phyloP scores from a whole-genome alignment of 2,113 vertebrate genomes.

The Heterocephalus glaber region DNA sequence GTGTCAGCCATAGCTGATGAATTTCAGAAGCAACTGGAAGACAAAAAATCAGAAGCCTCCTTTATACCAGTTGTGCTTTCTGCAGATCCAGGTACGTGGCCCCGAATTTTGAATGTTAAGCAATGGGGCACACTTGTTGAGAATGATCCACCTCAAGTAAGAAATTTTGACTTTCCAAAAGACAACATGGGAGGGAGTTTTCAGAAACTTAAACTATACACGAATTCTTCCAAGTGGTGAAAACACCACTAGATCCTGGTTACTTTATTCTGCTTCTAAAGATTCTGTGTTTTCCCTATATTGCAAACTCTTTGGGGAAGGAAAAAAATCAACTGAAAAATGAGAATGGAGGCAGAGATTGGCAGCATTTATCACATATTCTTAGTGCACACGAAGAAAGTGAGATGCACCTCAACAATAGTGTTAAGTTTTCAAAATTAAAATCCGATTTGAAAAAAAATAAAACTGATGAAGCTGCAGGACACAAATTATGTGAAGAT shows the following conservation, averaged over 20 bases:
- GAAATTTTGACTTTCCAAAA: no score
- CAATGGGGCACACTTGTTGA: no score
- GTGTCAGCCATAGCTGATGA: background rate
- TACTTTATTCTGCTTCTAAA: no score
- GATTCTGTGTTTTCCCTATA: no score
- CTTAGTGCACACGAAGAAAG: slow-evolving; percentile 80
- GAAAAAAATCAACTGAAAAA: no score
- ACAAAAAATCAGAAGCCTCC: no score
- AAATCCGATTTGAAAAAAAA: slow-evolving; percentile 63
- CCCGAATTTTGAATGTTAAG: slow-evolving; percentile 66
- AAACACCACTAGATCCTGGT: slow-evolving; percentile 73
- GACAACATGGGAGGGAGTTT: slow-evolving; percentile 79
- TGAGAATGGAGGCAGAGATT: no score
- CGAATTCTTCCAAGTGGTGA: slow-evolving; percentile 78
- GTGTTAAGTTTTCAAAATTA: slow-evolving; percentile 73
- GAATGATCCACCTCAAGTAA: slow-evolving; percentile 74
- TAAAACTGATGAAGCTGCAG: no score
- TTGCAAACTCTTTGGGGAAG: no score
- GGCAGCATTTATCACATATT: no score
- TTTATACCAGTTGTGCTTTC: slow-evolving; percentile 50
- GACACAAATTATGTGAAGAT: background rate
- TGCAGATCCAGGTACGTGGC: slow-evolving; percentile 77
- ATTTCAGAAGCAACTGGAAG: slow-evolving; percentile 58
- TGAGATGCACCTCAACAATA: slow-evolving; percentile 76
- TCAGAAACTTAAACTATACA: slow-evolving; percentile 79